Conservation (phyloP, 1,140 invertebrate genomes). For the Drosophila serrata region DNA sequence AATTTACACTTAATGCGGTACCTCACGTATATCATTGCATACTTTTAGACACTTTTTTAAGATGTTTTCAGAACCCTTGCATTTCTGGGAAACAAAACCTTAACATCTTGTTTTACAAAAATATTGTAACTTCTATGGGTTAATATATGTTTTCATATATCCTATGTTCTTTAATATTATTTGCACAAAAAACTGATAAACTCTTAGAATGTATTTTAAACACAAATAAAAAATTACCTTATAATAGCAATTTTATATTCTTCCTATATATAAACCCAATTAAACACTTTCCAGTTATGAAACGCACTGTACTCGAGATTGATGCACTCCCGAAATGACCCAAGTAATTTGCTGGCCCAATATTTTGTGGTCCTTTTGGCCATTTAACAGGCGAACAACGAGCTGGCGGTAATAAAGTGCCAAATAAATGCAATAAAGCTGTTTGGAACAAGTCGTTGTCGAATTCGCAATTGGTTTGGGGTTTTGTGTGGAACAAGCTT, state of each 20-base stretch:
- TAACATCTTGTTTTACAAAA: too few species aligned
- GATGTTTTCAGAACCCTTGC: too few species aligned
- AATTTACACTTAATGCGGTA: too few species aligned
- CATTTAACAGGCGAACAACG: slow-evolving; percentile 62
- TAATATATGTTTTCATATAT: too few species aligned
- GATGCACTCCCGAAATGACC: slow-evolving; percentile 69
- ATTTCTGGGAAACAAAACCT: too few species aligned
- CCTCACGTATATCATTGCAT: too few species aligned
- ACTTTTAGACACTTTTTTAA: too few species aligned
- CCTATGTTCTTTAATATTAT: too few species aligned
- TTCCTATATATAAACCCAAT: neutral
- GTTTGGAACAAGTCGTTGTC: slow-evolving; percentile 53
- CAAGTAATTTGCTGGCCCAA: slow-evolving; percentile 79
- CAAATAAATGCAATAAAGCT: slow-evolving; percentile 83
- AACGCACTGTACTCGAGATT: slow-evolving; percentile 37
- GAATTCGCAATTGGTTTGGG: slow-evolving; percentile 28
- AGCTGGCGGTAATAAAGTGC: slow-evolving; percentile 78
- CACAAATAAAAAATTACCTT: too few species aligned
- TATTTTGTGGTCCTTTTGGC: slow-evolving; percentile 67
- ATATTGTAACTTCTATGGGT: too few species aligned
- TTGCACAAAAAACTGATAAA: too few species aligned
- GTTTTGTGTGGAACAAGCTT: slow-evolving; percentile 1
- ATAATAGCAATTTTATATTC: neutral
- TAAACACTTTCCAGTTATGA: neutral
- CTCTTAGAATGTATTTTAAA: too few species aligned